Base-by-base conservation (phyloP, 2,888 invertebrate species). In the Phaedon cochleariae region DNA sequence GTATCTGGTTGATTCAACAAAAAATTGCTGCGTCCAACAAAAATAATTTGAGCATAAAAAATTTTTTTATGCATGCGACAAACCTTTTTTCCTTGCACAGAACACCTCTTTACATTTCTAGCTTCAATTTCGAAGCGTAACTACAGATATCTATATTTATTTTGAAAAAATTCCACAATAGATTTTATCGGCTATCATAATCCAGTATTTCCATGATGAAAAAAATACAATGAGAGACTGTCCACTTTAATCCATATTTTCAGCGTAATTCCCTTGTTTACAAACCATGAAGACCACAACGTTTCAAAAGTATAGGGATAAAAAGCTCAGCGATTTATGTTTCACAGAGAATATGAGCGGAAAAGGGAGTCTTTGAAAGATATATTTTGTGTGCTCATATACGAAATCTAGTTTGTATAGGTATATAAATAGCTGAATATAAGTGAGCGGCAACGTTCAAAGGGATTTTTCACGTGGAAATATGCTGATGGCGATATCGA, bases 261-360 rank as follows among this genome's bases (percentile, higher is more conserved):
- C 20, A 31, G 29, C 29, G 31, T 53, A 17, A 53, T 53, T 53
- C 20, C 31, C 31, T 18, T 53, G 53, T 29, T 53, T 53, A 53
- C 31, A 18, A 29, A 12, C 53, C 53, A 29, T 29, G 53, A 31
- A 53, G 26, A 53, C 29, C 31, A 31, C 41, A 2, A n/a, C 41
- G 41, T 41, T 41, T 4, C 15, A 15, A 15, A 41, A 41, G 41
- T 41, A n/a, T 41, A 1, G 15, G 41, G 41, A 41, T 41, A n/a
- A 41, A 41, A 41, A 41, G 41, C 41, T 41, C 41, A 41, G 41
- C 41, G 41, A 41, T 41, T 41, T 15, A 41, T 41, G 41, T 41
- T 41, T 15, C 41, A 41, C 41, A 41, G 41, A 41, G 41, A 15
- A 41, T 41, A 12, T 15, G 41, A 34, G 34, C 34, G 3, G 26